Evolutionary conservation across 35 echinoderm and acorn worm species (phyloP).

Genomic region (Diadema setosum): DNA sequence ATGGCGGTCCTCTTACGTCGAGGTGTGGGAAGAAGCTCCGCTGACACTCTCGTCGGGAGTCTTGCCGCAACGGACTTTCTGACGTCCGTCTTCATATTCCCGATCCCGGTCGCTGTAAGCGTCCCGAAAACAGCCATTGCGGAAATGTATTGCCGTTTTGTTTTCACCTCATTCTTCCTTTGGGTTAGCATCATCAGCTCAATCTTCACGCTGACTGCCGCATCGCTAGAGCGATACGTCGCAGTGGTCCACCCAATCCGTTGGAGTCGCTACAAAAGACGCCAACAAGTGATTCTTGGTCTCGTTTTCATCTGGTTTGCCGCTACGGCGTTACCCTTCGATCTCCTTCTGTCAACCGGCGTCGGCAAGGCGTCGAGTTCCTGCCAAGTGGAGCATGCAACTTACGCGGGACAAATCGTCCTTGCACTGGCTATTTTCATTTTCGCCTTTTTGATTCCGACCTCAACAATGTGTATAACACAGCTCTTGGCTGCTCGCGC

Average conservation of each 20-base stretch:
- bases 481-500: neutral
- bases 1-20: slow-evolving; percentile 46
- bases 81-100: slow-evolving; percentile 64
- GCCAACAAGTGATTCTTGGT: neutral
- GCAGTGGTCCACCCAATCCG: slow-evolving; percentile 83
- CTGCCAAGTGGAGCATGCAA: slow-evolving; percentile 30
- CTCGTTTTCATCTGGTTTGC: slow-evolving; percentile 38
- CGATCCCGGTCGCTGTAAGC: slow-evolving; percentile 12
- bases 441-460: slow-evolving; percentile 64
- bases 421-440: slow-evolving; percentile 58
- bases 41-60: slow-evolving; percentile 66
- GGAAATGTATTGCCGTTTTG: slow-evolving; percentile 72
- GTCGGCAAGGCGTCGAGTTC: neutral
- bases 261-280: slow-evolving; percentile 40
- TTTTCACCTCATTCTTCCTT: slow-evolving; percentile 52
- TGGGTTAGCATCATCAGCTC: slow-evolving; percentile 80
- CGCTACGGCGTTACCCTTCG: slow-evolving; percentile 25
- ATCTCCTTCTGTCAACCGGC: slow-evolving; percentile 1
- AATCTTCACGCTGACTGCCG: slow-evolving; percentile 61
- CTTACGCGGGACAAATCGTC: neutral
- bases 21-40: slow-evolving; percentile 39
- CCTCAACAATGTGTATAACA: slow-evolving; percentile 52
- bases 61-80: slow-evolving; percentile 75
- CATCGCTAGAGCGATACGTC: slow-evolving; percentile 77
- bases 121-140: neutral